A percentile compares a stretch with the other conserved stretches of the same genome.
Conservation (phyloP, 2,888 invertebrate genomes). For the Chrysomela aeneicollis region DNA sequence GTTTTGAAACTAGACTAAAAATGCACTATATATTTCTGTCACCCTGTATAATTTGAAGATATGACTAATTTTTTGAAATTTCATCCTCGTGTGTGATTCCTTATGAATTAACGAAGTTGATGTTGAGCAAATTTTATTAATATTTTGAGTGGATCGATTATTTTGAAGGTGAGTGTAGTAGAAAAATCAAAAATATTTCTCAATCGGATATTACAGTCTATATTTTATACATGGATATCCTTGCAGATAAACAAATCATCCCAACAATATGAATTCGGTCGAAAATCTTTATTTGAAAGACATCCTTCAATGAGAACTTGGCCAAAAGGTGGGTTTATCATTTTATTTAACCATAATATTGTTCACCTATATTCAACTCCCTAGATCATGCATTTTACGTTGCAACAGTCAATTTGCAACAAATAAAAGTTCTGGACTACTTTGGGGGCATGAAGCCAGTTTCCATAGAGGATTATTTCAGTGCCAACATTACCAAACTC, state of each 20-base stretch:
- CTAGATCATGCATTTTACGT: slow-evolving; percentile 83
- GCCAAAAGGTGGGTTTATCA: slow-evolving; percentile 65
- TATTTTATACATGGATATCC: no score
- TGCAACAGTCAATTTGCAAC: slow-evolving; percentile 76
- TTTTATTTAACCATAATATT: neutral
- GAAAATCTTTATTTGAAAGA: slow-evolving; percentile 69
- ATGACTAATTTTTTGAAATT: no score
- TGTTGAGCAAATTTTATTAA: no score
- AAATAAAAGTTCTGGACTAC: slow-evolving; percentile 79
- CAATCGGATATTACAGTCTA: no score
- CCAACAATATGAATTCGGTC: slow-evolving; percentile 48
- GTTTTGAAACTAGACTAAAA: no score
- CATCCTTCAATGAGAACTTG: slow-evolving; percentile 76
- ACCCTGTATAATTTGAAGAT: no score
- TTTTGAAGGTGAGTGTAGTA: no score
- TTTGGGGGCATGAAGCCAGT: slow-evolving; percentile 83
- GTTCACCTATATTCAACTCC: slow-evolving; percentile 16
- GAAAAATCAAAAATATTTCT: no score
- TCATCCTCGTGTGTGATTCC: no score
- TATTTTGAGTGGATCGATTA: no score
- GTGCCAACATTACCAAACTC: slow-evolving; percentile 41
- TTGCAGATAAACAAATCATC: slow-evolving; percentile 41
- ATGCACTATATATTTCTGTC: no score
- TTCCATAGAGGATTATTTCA: slow-evolving; percentile 67
- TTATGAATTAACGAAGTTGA: no score